Percentiles rank a stretch among this genome's conserved stretches.
These are phyloP conservation scores for Himantopus leucocephalus DNA, from an alignment of 2,113 vertebrate species.

Conservation along the genomic window DNA sequence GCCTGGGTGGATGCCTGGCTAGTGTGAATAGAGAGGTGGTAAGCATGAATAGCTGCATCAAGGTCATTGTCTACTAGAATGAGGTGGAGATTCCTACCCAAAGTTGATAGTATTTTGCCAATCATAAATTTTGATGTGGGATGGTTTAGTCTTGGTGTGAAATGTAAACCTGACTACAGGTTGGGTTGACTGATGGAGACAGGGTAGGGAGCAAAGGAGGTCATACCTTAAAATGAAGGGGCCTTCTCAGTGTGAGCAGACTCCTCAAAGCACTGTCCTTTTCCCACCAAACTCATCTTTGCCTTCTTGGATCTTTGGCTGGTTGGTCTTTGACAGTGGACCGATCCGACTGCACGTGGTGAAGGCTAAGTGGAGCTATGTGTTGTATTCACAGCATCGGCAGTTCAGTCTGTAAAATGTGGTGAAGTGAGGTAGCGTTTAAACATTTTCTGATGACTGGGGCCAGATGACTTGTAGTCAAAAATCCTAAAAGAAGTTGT, in stretches of 20 bases:
- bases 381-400: rapidly evolving
- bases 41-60: not conserved
- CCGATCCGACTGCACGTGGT: rapidly evolving
- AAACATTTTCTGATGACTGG: not conserved
- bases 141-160: not conserved
- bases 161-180: not conserved
- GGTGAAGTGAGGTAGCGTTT: not conserved
- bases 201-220: not conserved
- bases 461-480: not conserved
- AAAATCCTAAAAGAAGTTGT: not conserved
- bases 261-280: not conserved
- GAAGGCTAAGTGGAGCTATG: rapidly evolving
- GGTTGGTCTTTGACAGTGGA: not conserved
- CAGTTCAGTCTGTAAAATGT: not conserved
- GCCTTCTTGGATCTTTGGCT: not conserved
- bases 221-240: not conserved
- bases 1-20: not conserved
- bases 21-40: not conserved
- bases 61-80: not conserved
- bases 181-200: not conserved
- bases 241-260: not conserved
- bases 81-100: not conserved
- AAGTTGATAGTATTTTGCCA: not conserved
- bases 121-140: not conserved
- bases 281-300: not conserved